Evolutionary conservation across 2,113 vertebrate genomes (phyloP), one percentile per base, ranked within the genome.

Genomic region (Acrocephalus kingi): DNA sequence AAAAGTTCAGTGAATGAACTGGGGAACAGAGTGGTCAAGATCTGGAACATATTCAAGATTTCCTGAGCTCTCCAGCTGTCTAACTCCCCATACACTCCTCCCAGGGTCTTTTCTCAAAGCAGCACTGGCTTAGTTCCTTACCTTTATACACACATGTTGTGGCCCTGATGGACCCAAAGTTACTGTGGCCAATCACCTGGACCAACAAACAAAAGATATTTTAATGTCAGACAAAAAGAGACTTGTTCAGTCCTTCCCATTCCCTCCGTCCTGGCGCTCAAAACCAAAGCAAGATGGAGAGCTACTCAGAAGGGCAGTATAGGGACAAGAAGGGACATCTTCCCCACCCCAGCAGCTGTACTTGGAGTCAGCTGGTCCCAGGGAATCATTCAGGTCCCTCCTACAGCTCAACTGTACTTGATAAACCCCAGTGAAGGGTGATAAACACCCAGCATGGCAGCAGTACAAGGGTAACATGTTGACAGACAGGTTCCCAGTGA

Each of bases 151-250:
- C 99, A 4, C 99, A 99, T 0, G 99, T 99, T 1, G 99, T 99
- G 43, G 99, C 99, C 93, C 99, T 98, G 97, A 99, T 99, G 74
- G 99, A 99, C 90, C 99, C 99, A 83, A 99, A 99, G 97, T 99
- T 99, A 96, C 99, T 99, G 97, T 99, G 99, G 30, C 99, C 99
- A 45, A 99, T 99, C 67, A 99, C 99, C 99, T 98, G 74, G 94
- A 90, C 7, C 77, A 84, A 94, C 19, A 93, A 78, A 95, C 2
- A 88, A 45, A 94, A 77, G 52, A 39, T 30, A 74, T 41, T 91
- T 93, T 64, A 77, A 52, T 8, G 7, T 77, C 59, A 91, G 41
- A 11, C 24, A 91, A 84, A 84, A 79, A 27, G 15, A 62, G 35
- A 23, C 37, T 90, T 62, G 30, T 30, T 71, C 56, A 89, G 43